Conservation (phyloP, 2,797 vertebrate species). For the Manis javanica region DNA sequence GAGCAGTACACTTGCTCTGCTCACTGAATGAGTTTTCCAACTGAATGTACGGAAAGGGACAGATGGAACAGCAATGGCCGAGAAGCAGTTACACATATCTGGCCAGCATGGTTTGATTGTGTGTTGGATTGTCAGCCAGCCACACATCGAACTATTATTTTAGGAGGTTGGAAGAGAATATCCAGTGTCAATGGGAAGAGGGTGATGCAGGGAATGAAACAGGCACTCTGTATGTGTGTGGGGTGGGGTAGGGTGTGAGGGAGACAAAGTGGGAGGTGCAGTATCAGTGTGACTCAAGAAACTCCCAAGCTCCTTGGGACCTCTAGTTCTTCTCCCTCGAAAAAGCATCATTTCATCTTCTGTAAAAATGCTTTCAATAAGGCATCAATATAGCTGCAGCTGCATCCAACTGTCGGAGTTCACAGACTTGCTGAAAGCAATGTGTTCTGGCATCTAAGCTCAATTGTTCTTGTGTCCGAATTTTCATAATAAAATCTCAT, state of each 20-base stretch:
- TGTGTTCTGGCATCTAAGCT: neutral
- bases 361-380: neutral
- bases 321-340: neutral
- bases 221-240: neutral
- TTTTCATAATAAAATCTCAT: constrained; percentile 31
- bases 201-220: constrained; percentile 20
- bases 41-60: constrained; percentile 59
- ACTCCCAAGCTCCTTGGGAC: neutral
- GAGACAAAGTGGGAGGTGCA: neutral
- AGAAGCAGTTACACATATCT: constrained; percentile 74
- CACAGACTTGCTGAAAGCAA: neutral
- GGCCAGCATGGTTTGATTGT: constrained; percentile 80
- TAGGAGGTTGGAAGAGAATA: constrained; percentile 60
- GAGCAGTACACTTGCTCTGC: constrained; percentile 23
- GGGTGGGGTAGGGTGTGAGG: too few species aligned
- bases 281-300: neutral
- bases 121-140: constrained; percentile 65
- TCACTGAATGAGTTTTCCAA: constrained; percentile 54
- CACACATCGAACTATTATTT: constrained; percentile 75
- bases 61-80: constrained; percentile 74
- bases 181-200: neutral
- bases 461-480: neutral
- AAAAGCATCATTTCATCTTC: neutral
- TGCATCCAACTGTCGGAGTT: neutral
- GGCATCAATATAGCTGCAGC: neutral